phyloP scores from a whole-genome alignment of 2,797 vertebrate species.

The Threskiornis aethiopicus region DNA sequence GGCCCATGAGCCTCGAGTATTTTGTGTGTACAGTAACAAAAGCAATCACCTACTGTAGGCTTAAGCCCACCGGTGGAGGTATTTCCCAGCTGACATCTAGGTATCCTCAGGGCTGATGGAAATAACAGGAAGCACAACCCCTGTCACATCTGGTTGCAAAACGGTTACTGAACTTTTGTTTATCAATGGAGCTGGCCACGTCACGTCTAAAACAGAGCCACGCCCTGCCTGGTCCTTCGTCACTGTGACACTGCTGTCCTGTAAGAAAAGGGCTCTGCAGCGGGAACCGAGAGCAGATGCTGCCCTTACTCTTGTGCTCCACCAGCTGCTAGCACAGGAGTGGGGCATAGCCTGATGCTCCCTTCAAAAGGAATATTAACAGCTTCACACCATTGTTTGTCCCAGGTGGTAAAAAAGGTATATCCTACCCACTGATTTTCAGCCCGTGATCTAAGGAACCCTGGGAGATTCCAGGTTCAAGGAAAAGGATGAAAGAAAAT shows the following conservation, averaged over 20 bases:
- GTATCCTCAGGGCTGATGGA: not conserved
- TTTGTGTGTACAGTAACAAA: not conserved
- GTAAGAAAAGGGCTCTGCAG: not conserved
- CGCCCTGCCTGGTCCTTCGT: fast-evolving
- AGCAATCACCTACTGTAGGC: not conserved
- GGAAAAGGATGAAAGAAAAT: not conserved
- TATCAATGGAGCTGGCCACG: not conserved
- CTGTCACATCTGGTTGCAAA: not conserved
- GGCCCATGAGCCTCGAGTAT: fast-evolving
- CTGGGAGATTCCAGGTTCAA: not conserved
- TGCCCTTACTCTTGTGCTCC: not conserved
- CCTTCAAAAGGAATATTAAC: not conserved
- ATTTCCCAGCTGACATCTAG: not conserved
- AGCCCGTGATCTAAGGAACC: not conserved
- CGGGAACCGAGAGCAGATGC: not conserved
- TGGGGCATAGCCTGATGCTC: not conserved
- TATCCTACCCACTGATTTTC: not conserved
- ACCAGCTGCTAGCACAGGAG: not conserved
- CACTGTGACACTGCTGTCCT: not conserved
- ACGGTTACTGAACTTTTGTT: not conserved
- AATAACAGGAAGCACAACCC: not conserved
- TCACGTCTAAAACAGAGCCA: not conserved
- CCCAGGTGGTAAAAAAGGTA: not conserved
- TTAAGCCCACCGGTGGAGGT: not conserved
- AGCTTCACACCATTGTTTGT: not conserved